Conservation (phyloP, 2,888 invertebrate species). For the Anoplius nigerrimus region DNA sequence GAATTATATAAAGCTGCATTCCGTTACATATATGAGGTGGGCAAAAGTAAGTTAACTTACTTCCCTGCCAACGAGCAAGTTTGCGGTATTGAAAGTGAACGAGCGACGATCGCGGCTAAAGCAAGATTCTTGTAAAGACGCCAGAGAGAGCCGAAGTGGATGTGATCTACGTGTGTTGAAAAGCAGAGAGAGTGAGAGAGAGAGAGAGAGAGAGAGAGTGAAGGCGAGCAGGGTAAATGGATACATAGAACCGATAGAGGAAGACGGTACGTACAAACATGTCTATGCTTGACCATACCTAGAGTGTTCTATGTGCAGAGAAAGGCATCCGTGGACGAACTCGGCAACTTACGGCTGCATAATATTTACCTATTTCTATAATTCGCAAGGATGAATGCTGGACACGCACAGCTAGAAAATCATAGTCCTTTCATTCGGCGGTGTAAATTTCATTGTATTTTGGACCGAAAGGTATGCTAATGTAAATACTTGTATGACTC, state of each 20-base stretch:
- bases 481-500: no score
- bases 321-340: no score
- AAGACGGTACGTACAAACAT: not conserved
- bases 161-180: slow-evolving; percentile 53
- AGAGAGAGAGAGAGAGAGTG: slow-evolving; percentile 5
- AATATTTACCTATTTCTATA: no score
- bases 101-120: slow-evolving; percentile 27
- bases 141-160: slow-evolving; percentile 54
- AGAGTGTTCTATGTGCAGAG: slow-evolving; percentile 40
- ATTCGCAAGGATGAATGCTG: no score
- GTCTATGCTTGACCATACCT: slow-evolving; percentile 52
- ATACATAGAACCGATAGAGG: not conserved
- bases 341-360: no score
- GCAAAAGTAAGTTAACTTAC: no score
- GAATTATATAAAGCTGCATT: no score
- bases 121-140: slow-evolving; percentile 47
- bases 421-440: no score
- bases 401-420: no score
- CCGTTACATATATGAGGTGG: no score
- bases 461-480: no score
- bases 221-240: not conserved
- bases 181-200: slow-evolving; percentile 28
- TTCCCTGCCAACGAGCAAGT: slow-evolving; percentile 12
- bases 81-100: slow-evolving; percentile 41
- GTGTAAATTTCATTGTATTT: no score